A percentile compares a stretch with the other conserved stretches of the same genome.
phyloP scores from a whole-genome alignment of 2,797 vertebrate species.

The Tenualosa ilisha region DNA sequence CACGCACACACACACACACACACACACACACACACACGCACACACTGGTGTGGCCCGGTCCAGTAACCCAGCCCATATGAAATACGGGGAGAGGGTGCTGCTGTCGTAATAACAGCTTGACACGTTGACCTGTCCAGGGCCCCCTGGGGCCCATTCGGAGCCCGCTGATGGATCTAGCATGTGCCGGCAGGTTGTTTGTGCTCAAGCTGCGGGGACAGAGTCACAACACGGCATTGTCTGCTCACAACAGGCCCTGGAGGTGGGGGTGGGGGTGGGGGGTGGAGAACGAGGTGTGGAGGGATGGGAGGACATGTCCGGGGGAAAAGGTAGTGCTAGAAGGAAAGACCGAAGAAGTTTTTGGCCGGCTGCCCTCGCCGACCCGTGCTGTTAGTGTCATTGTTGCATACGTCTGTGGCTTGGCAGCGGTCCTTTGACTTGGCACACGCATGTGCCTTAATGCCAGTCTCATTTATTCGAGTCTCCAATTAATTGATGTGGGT shows the following conservation, averaged over 20 bases:
- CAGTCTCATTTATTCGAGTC: not conserved
- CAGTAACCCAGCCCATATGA: slow-evolving; percentile 46
- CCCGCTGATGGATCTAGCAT: slow-evolving; percentile 78
- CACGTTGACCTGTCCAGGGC: slow-evolving; percentile 58
- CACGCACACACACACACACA: not conserved
- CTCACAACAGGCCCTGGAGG: not conserved
- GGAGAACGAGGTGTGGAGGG: slow-evolving; percentile 45
- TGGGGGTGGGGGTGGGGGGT: not conserved
- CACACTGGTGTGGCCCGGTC: slow-evolving; percentile 30
- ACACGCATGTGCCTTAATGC: too few relatives aligned
- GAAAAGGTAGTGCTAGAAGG: slow-evolving; percentile 75
- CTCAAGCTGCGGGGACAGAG: slow-evolving; percentile 56
- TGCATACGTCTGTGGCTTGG: slow-evolving; percentile 5
- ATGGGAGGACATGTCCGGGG: slow-evolving; percentile 72
- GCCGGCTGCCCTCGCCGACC: slow-evolving; percentile 27
- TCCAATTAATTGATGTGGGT: not conserved
- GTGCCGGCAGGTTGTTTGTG: slow-evolving; percentile 70
- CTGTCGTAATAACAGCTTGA: slow-evolving; percentile 58
- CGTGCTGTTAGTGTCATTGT: not conserved
- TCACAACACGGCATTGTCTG: slow-evolving; percentile 17
- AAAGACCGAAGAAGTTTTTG: slow-evolving; percentile 51
- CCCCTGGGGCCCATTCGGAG: slow-evolving; percentile 67
- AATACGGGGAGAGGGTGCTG: slow-evolving; percentile 58
- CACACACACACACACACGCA: not conserved
- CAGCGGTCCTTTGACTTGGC: too few relatives aligned